Evolutionary conservation across 2,888 invertebrate genomes (phyloP).

Genomic region (Drosophila paucipuncta): DNA sequence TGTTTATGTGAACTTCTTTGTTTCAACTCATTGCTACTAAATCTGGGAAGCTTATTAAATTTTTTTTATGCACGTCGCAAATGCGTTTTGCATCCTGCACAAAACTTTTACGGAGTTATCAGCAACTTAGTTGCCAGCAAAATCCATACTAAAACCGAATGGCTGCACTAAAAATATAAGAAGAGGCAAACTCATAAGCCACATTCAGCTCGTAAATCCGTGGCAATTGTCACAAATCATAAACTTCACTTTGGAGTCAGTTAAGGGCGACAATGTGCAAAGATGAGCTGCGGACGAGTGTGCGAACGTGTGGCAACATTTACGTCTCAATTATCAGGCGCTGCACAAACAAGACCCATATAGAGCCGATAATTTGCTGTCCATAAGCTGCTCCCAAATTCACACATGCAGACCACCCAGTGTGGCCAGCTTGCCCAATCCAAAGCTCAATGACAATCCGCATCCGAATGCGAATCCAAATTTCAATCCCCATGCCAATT

Average conservation of each 20-base stretch:
- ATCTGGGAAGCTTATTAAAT: conserved; percentile 62
- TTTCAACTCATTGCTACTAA: conserved; percentile 50
- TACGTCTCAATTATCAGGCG: conserved; percentile 76
- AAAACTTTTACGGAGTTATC: conserved; percentile 66
- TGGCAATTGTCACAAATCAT: conserved; percentile 45
- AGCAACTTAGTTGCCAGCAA: conserved; percentile 55
- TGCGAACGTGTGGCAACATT: conserved; percentile 76
- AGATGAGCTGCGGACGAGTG: conserved; percentile 12
- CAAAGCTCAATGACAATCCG: conserved; percentile 1
- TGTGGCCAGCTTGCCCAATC: conserved; percentile 51
- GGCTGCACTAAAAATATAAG: conserved; percentile 1
- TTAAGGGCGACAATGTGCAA: conserved; percentile 48
- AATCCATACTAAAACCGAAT: conserved; percentile 21
- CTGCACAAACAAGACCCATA: conserved; percentile 36
- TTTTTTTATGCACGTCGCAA: conserved; percentile 69
- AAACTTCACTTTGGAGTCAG: conserved; percentile 33
- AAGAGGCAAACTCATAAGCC: neutral
- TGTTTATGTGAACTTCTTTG: conserved; percentile 59
- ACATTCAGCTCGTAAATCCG: conserved; percentile 44
- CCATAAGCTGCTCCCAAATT: conserved; percentile 62
- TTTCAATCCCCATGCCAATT: conserved; percentile 23
- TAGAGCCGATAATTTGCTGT: conserved; percentile 70
- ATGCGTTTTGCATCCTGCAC: conserved; percentile 44
- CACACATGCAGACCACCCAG: conserved; percentile 68
- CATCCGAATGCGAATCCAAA: conserved; percentile 16